These are phyloP conservation scores for Oncorhynchus kisutch DNA, from an alignment of 2,113 vertebrate genomes.

Conservation along the genomic window DNA sequence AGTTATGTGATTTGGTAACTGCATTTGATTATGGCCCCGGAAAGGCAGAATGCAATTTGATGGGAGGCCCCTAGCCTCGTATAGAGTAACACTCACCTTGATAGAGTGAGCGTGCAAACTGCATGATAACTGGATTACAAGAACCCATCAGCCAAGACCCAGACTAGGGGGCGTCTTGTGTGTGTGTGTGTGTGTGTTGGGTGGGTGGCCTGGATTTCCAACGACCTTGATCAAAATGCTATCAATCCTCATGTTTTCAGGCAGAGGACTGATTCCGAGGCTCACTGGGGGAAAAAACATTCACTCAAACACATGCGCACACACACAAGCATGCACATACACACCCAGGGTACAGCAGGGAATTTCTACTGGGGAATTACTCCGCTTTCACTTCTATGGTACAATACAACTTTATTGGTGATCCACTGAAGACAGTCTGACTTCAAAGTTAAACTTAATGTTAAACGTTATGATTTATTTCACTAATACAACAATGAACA, in stretches of 20 bases:
- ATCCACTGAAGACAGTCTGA: no score
- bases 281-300: background rate
- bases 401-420: no score
- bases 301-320: background rate
- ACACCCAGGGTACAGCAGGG: background rate
- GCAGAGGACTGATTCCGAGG: background rate
- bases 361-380: no score
- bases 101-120: conserved; percentile 15
- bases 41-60: conserved; percentile 13
- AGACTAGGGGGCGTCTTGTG: background rate
- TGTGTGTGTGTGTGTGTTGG: background rate
- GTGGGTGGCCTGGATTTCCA: background rate
- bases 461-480: no score
- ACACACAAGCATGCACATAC: background rate
- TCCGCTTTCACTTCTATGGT: no score
- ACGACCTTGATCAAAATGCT: conserved; percentile 11
- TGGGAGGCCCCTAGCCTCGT: background rate
- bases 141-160: conserved; percentile 8
- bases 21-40: conserved; percentile 9
- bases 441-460: no score
- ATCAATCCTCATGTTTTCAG: conserved; percentile 1
- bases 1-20: conserved; percentile 13
- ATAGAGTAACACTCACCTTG: conserved; percentile 23
- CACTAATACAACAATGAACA: no score
- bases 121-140: conserved; percentile 23